Evolutionary conservation across 2,888 invertebrate genomes (phyloP).

Genomic region (Cantharis rustica): DNA sequence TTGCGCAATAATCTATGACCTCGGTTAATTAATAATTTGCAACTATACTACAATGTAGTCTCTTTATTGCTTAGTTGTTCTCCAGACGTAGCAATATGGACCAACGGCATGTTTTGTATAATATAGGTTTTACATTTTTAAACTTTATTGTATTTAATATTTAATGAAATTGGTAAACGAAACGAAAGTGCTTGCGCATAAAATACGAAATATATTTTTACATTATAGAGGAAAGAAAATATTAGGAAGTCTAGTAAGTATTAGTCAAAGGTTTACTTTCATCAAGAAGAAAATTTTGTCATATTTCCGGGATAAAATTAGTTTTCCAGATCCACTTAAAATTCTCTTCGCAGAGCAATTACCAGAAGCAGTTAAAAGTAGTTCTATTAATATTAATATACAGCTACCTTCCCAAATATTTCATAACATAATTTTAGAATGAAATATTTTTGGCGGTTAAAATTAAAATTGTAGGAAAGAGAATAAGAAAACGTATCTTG

Average conservation of each 20-base stretch:
- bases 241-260: neutral
- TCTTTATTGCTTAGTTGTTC: too few species aligned
- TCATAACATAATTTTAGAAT: neutral
- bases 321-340: conserved; percentile 10
- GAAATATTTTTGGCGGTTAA: neutral
- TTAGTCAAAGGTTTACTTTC: conserved; percentile 2
- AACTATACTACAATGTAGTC: too few species aligned
- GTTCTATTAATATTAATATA: conserved; percentile 15
- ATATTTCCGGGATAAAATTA: conserved; percentile 10
- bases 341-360: conserved; percentile 8
- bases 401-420: neutral
- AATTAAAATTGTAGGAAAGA: neutral
- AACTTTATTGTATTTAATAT: neutral
- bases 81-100: too few species aligned
- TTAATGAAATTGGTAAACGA: neutral
- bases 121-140: too few species aligned
- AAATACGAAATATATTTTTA: neutral
- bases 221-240: neutral
- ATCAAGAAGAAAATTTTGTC: neutral
- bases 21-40: too few species aligned
- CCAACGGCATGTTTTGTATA: too few species aligned
- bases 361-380: conserved; percentile 13
- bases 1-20: too few species aligned
- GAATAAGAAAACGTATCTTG: neutral
- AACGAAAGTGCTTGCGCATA: neutral